These are phyloP conservation scores for Ceratina calcarata DNA, from an alignment of 1,140 invertebrate species.

Conservation along the genomic window DNA sequence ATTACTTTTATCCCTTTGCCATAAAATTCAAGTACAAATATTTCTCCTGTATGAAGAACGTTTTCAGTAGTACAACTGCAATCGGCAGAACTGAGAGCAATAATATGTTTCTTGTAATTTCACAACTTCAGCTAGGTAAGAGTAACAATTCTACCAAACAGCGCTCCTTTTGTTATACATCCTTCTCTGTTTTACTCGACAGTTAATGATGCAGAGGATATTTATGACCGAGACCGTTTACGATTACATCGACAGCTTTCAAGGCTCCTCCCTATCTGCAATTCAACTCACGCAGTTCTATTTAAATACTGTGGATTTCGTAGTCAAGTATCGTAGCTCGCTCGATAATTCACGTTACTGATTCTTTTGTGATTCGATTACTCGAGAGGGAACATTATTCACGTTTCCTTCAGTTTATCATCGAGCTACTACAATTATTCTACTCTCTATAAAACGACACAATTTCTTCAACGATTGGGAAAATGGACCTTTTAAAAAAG, in stretches of 20 bases:
- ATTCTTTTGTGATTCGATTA: constrained; percentile 20
- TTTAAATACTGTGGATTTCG: constrained; percentile 4
- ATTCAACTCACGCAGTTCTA: constrained; percentile 36
- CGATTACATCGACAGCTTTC: constrained; percentile 12
- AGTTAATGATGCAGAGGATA: constrained; percentile 30
- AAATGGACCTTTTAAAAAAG: background rate
- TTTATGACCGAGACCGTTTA: constrained; percentile 35
- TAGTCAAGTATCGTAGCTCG: background rate
- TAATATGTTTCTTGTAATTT: constrained; percentile 33
- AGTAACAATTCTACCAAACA: background rate
- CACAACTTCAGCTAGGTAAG: constrained; percentile 11
- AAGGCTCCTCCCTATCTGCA: constrained; percentile 7
- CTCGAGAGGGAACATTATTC: background rate
- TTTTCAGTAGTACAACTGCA: too few species aligned
- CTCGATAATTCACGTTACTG: constrained; percentile 1
- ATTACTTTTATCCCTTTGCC: too few species aligned
- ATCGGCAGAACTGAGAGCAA: background rate
- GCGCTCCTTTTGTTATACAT: too few species aligned
- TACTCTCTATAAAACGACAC: background rate
- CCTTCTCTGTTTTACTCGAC: background rate
- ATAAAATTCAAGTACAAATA: too few species aligned
- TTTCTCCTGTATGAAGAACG: too few species aligned
- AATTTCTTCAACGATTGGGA: background rate
- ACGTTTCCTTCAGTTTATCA: background rate
- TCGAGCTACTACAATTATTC: background rate